A percentile compares a stretch with the other conserved stretches of the same genome.
Evolutionary conservation across 2,113 vertebrate species (phyloP).

Genomic region (Calidris pygmaea): DNA sequence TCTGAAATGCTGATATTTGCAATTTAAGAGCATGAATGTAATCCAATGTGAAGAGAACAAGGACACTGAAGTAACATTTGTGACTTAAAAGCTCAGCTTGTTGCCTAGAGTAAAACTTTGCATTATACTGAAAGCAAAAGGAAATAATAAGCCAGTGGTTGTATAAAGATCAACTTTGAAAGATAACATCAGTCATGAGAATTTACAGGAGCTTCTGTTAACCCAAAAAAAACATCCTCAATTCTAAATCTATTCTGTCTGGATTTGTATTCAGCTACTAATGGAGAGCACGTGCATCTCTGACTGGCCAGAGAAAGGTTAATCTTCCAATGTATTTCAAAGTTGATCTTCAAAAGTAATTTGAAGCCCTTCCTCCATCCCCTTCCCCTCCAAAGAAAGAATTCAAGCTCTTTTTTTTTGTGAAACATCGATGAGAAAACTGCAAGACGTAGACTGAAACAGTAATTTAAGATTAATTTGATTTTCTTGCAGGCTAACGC

Average conservation of each 20-base stretch:
- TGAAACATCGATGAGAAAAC: not conserved
- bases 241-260: not conserved
- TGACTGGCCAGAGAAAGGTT: not conserved
- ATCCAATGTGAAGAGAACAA: not conserved
- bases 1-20: not conserved
- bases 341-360: not conserved
- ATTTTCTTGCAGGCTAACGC: not conserved
- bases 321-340: not conserved
- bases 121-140: not conserved
- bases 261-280: not conserved
- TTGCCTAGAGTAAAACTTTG: not conserved
- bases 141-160: not conserved
- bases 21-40: not conserved
- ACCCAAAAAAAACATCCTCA: not conserved
- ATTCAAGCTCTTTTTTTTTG: not conserved
- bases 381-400: not conserved
- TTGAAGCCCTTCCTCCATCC: not conserved
- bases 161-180: not conserved
- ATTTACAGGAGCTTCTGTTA: not conserved
- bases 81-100: not conserved
- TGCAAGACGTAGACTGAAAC: not conserved
- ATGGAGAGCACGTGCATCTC: not conserved
- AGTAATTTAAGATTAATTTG: not conserved
- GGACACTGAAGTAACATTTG: not conserved
- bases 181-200: not conserved